These are phyloP conservation scores for Acanthurus lineatus DNA, from an alignment of 2,797 vertebrate species.

Conservation along the genomic window DNA sequence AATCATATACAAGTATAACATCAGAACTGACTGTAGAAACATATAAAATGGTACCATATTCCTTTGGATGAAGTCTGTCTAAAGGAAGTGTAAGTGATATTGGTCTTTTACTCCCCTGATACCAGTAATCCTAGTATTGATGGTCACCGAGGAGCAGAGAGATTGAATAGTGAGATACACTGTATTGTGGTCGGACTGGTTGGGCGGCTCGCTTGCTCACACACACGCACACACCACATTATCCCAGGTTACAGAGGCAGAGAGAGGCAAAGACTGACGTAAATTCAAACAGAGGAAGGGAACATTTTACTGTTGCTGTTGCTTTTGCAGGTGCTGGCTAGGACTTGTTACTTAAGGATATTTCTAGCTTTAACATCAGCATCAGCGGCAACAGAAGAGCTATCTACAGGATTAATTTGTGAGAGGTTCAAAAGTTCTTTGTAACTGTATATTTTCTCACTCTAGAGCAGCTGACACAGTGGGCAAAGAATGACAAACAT, in stretches of 20 bases:
- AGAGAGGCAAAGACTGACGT: constrained; percentile 19
- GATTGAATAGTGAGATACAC: constrained; percentile 24
- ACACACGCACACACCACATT: not conserved
- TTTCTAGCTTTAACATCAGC: not conserved
- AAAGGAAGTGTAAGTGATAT: constrained; percentile 28
- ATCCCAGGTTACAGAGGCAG: constrained; percentile 24
- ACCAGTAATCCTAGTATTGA: constrained; percentile 28
- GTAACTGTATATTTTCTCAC: constrained; percentile 4
- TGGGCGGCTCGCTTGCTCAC: constrained; percentile 35
- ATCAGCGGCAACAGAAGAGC: not conserved
- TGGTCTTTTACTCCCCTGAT: constrained; percentile 1
- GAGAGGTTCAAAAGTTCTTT: constrained; percentile 18
- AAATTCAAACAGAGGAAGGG: constrained; percentile 12
- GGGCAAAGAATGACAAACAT: constrained; percentile 79
- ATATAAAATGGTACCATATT: not conserved
- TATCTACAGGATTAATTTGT: not conserved
- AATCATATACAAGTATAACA: accelerated
- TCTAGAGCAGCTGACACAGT: constrained; percentile 8
- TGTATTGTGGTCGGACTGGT: constrained; percentile 74
- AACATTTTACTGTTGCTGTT: constrained; percentile 27
- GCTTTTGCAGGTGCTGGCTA: not conserved
- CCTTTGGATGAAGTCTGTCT: not conserved
- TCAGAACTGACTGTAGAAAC: not conserved
- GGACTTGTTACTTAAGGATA: constrained; percentile 9
- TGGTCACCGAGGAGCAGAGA: constrained; percentile 21